A percentile compares a stretch with the other conserved stretches of the same genome.
Conservation (phyloP, 2,797 vertebrate genomes). For the Limosa lapponica region DNA sequence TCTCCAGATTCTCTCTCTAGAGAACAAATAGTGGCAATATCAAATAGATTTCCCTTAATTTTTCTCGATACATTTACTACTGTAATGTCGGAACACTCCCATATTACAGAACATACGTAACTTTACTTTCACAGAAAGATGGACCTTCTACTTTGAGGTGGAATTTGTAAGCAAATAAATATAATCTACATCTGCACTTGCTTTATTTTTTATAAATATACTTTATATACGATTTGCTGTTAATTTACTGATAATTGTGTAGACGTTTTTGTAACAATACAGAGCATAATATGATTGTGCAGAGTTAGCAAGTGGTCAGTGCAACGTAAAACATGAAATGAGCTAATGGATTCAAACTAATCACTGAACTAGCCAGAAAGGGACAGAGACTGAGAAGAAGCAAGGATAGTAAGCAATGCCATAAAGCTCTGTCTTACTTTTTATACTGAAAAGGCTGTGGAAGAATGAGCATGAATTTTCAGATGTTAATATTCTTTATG, state of each 20-base stretch:
- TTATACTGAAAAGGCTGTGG: not conserved
- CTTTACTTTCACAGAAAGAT: not conserved
- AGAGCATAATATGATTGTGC: not conserved
- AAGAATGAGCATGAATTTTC: not conserved
- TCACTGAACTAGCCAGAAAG: not conserved
- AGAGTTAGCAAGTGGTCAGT: not conserved
- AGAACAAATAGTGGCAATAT: not conserved
- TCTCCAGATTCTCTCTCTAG: not conserved
- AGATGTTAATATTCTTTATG: not conserved
- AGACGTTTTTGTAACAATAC: not conserved
- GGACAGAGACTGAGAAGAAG: not conserved
- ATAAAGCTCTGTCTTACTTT: not conserved
- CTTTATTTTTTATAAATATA: not conserved
- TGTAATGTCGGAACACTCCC: not conserved
- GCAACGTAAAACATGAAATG: not conserved
- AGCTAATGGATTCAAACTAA: not conserved
- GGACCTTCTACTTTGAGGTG: not conserved
- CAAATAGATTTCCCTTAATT: not conserved
- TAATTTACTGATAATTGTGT: not conserved
- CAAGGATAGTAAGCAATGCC: not conserved
- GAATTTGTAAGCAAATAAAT: not conserved
- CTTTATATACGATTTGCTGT: not conserved
- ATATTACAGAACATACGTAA: not conserved
- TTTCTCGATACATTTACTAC: not conserved
- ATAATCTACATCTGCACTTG: not conserved